Conservation (phyloP, 2,113 vertebrate species). For the Uropsilus gracilis region DNA sequence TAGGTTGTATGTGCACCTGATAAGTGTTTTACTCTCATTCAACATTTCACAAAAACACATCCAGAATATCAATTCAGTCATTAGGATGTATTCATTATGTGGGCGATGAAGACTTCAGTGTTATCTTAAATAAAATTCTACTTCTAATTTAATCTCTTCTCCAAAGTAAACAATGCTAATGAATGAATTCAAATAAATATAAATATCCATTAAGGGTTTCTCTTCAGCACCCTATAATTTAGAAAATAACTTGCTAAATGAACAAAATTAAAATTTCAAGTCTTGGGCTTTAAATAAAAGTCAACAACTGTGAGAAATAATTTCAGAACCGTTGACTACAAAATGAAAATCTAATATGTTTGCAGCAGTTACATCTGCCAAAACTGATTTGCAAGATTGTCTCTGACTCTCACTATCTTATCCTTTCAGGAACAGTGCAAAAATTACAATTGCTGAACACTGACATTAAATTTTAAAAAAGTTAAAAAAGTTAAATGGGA, state of each 20-base stretch:
- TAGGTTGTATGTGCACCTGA: fast-evolving
- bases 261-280: constrained; percentile 63
- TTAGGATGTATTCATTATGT: background rate
- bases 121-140: background rate
- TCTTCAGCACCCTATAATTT: background rate
- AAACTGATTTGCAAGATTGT: constrained; percentile 53
- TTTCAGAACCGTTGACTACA: constrained; percentile 66
- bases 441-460: background rate
- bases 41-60: background rate
- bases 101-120: background rate
- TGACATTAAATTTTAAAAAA: too few relatives aligned
- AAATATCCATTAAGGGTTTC: background rate
- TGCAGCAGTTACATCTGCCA: constrained; percentile 45
- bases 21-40: background rate
- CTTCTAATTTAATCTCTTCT: background rate
- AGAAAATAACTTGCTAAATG: constrained; percentile 41
- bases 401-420: constrained; percentile 54
- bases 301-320: constrained; percentile 13
- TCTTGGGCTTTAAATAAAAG: constrained; percentile 59
- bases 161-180: background rate
- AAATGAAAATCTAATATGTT: constrained; percentile 61
- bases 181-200: background rate
- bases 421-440: constrained; percentile 42
- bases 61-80: background rate
- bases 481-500: too few relatives aligned